These are phyloP conservation scores for Perdita meconis DNA, from an alignment of 2,888 invertebrate species.

Conservation along the genomic window DNA sequence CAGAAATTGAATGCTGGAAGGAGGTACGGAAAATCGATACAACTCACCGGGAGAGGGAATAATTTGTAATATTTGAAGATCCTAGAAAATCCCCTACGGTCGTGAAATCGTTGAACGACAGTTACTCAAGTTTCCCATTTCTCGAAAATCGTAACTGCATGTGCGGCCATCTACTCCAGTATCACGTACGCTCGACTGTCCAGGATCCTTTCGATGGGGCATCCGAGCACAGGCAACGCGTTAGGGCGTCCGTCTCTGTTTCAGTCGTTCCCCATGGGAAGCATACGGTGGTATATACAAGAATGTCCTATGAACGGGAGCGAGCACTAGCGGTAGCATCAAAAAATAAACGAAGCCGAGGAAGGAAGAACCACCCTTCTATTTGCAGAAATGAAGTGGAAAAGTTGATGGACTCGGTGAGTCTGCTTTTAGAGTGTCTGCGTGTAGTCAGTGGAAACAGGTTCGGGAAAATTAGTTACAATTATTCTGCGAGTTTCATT, in stretches of 20 bases:
- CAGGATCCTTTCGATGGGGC: conserved; percentile 49
- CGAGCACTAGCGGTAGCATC: conserved; percentile 43
- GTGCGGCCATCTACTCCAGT: no score
- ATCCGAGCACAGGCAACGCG: conserved; percentile 50
- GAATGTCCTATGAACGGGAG: conserved; percentile 38
- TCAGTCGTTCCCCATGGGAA: conserved; percentile 70
- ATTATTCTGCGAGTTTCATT: no score
- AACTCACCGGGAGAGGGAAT: no score
- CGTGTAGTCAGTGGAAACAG: no score
- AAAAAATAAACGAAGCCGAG: conserved; percentile 47
- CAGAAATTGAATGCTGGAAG: no score
- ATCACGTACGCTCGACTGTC: conserved; percentile 7
- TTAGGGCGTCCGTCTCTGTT: conserved; percentile 45
- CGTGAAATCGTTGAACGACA: conserved; percentile 14
- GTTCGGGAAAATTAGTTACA: no score
- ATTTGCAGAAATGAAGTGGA: conserved; percentile 52
- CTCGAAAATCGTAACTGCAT: conserved; percentile 31
- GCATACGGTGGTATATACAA: conserved; percentile 38
- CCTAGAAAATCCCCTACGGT: conserved; percentile 19
- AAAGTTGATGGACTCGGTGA: conserved; percentile 20
- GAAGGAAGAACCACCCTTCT: conserved; percentile 37
- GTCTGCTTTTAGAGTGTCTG: no score
- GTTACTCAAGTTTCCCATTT: conserved; percentile 21
- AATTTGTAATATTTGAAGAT: no score
- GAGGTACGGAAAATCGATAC: no score